These are phyloP conservation scores for Troides helena DNA, from an alignment of 2,888 invertebrate genomes.

Conservation along the genomic window DNA sequence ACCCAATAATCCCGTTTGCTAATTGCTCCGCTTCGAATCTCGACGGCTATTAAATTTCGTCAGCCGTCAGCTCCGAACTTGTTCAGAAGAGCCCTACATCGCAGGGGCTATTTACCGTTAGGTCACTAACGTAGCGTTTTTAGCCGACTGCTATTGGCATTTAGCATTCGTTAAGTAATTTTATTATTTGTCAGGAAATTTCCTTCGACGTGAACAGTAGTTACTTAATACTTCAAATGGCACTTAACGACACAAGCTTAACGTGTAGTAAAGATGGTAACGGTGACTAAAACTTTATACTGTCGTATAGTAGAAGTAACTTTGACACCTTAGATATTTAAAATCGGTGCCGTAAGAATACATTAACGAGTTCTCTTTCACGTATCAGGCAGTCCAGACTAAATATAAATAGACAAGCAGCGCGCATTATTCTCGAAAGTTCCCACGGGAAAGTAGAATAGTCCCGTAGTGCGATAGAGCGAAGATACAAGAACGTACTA, in stretches of 20 bases:
- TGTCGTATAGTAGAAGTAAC: no score
- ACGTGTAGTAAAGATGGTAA: neutral
- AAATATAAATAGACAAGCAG: constrained; percentile 18
- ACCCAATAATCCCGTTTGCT: constrained; percentile 52
- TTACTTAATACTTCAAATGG: neutral
- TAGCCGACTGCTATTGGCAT: neutral
- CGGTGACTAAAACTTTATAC: neutral
- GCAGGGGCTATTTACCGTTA: constrained; percentile 31
- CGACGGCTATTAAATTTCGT: constrained; percentile 58
- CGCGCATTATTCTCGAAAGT: constrained; percentile 21
- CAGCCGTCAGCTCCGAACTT: constrained; percentile 37
- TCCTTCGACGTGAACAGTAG: neutral
- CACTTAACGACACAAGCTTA: neutral
- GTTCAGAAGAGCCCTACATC: constrained; percentile 31
- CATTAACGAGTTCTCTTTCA: constrained; percentile 3
- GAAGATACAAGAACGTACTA: constrained; percentile 33
- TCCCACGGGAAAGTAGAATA: constrained; percentile 31
- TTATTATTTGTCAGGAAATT: neutral
- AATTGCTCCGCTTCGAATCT: constrained; percentile 52
- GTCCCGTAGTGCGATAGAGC: constrained; percentile 4
- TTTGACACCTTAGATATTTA: no score
- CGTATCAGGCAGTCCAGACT: constrained; percentile 15
- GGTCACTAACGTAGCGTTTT: constrained; percentile 17
- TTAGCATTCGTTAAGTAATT: neutral
- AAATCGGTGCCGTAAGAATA: neutral